Conservation (phyloP, 23 tunicate genomes). For the Styela clava region DNA sequence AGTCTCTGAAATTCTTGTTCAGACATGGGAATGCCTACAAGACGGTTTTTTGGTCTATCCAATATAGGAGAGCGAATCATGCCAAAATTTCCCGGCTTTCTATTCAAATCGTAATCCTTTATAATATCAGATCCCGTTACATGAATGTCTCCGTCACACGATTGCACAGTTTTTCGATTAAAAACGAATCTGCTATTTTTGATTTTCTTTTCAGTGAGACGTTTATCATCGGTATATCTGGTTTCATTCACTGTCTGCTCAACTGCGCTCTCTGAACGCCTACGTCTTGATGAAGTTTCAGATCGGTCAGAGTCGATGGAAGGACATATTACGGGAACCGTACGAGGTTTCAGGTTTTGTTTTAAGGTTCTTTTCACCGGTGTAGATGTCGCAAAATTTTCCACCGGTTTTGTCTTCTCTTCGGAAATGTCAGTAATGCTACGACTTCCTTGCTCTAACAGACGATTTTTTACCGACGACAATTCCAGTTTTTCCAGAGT, state of each 20-base stretch:
- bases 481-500: not conserved
- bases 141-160: not conserved
- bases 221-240: no score
- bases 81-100: not conserved
- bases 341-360: no score
- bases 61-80: not conserved
- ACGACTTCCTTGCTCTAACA: not conserved
- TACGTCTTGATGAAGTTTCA: no score
- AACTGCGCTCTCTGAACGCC: no score
- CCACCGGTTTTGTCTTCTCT: no score
- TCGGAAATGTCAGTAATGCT: not conserved
- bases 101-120: not conserved
- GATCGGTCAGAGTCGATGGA: no score
- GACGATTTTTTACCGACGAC: not conserved
- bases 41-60: not conserved
- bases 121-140: not conserved
- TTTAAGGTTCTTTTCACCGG: no score
- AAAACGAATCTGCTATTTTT: no score
- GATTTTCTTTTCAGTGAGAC: no score
- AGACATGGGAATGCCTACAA: conserved; percentile 63
- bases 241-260: no score
- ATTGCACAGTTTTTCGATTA: not conserved
- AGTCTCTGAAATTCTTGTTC: conserved; percentile 21
- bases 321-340: no score
- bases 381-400: not conserved